Evolutionary conservation across 2,888 invertebrate species (phyloP).

Genomic region (Tuta absoluta): DNA sequence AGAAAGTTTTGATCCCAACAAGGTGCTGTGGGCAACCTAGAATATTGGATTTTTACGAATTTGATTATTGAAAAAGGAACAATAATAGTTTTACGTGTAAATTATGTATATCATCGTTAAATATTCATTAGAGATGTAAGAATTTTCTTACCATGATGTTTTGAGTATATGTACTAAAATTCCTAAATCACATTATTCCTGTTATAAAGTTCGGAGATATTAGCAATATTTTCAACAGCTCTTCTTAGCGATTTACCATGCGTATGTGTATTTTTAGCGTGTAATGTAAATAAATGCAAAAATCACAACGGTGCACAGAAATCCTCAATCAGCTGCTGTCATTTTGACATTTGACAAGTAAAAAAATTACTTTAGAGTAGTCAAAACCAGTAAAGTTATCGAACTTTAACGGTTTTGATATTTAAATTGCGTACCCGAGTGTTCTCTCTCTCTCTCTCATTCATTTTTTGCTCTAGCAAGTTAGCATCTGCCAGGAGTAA

Average conservation of each 20-base stretch:
- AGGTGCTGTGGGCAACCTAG: background rate
- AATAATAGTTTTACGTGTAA: background rate
- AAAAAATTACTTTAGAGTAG: too few relatives aligned
- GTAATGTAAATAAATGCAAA: conserved; percentile 19
- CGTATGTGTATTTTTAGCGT: background rate
- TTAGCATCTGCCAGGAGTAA: too few relatives aligned
- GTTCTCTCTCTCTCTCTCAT: too few relatives aligned
- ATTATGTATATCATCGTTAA: background rate
- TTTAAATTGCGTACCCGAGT: too few relatives aligned
- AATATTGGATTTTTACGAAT: background rate
- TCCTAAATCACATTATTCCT: conserved; percentile 4
- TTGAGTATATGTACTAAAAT: background rate
- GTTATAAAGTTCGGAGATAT: background rate
- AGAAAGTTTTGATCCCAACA: background rate
- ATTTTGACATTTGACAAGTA: background rate
- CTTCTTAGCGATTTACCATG: background rate
- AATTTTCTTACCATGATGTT: conserved; percentile 2
- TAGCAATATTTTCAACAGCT: background rate
- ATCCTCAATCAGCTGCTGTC: background rate
- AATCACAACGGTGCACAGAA: conserved; percentile 7
- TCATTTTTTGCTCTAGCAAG: background rate
- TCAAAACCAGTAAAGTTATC: too few relatives aligned
- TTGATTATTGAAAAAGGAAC: background rate
- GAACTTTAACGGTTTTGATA: too few relatives aligned
- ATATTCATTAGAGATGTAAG: background rate